Base-by-base conservation (phyloP, 2,888 invertebrate genomes). In the Cenopis cana region DNA sequence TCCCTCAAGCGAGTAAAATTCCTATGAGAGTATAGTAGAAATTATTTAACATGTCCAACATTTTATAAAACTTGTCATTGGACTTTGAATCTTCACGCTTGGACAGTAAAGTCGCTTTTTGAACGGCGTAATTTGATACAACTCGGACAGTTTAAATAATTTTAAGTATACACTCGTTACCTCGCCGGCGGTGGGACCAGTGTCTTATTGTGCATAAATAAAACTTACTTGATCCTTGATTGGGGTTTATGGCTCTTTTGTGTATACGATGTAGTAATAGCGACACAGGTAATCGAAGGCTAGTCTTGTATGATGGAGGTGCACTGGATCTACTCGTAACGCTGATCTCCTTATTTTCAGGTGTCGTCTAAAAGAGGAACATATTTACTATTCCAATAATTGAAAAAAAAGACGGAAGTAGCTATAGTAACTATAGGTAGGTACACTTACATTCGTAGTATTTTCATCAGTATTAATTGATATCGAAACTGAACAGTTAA, bases 221-320 rank as follows among this genome's bases (percentile, higher is more conserved):
- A 49, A 52, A 52, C 52, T 64, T 38, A 64, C 64, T 64, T 64
- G 64, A 18, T 36, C 64, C 64, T 54, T 54, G 64, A 20, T 38
- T 38, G 11, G 64, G n/a, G 36, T 54, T n/a, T 54, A 54, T 10
- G 5, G 14, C 14, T 2, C 64, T 20, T 54, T 64, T 64, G n/a
- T 20, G 36, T 1, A 50, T 20, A 18, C 24, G 36, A 14, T 64
- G 64, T 38, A 38, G n/a, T 14, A n/a, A 14, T 11, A 38, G 36
- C 20, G 20, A 9, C 4, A 9, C n/a, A 11, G 52, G 36, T 17
- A n/a, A 18, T 14, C 20, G 38, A 62, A 20, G 12, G 11, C 14
- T 49, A 8, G 0, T 49, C 18, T n/a, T 64, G n/a, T 52, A 2
- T 10, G 5, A n/a, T 20, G 29, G 6, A 24, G 8, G 5, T 8